These are phyloP conservation scores for Allacma fusca DNA, from an alignment of 2,888 invertebrate genomes.

Conservation along the genomic window DNA sequence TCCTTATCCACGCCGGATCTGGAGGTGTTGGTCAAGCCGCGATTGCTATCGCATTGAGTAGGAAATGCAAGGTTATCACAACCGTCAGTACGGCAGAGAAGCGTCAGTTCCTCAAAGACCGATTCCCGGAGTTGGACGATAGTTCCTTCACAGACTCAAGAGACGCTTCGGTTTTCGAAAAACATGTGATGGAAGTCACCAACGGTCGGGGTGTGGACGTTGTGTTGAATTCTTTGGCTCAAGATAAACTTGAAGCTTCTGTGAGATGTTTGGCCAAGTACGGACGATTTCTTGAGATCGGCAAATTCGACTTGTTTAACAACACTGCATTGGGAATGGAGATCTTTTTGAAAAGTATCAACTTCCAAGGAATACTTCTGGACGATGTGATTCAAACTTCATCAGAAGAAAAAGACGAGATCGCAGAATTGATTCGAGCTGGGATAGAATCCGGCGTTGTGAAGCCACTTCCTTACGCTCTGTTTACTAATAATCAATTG, in stretches of 20 bases:
- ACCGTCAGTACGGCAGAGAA: slow-evolving; percentile 82
- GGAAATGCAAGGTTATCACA: slow-evolving; percentile 74
- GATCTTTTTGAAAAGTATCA: slow-evolving; percentile 74
- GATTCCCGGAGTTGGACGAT: slow-evolving; percentile 76
- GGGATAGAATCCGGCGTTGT: slow-evolving; percentile 75
- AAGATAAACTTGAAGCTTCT: slow-evolving; percentile 69
- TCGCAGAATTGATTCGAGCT: slow-evolving; percentile 70
- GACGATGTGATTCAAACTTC: slow-evolving; percentile 72
- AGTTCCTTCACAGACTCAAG: slow-evolving; percentile 78
- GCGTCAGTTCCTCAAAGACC: slow-evolving; percentile 82
- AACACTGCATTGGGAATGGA: slow-evolving; percentile 74
- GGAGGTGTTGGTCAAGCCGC: slow-evolving; percentile 82
- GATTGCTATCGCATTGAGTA: slow-evolving; percentile 74
- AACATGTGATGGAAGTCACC: slow-evolving; percentile 66
- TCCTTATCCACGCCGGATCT: slow-evolving; percentile 71
- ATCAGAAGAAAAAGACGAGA: slow-evolving; percentile 67
- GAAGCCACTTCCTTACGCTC: slow-evolving; percentile 73
- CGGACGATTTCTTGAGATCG: slow-evolving; percentile 83
- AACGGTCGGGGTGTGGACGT: slow-evolving; percentile 69
- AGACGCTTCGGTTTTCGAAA: slow-evolving; percentile 66
- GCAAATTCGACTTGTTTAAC: slow-evolving; percentile 80
- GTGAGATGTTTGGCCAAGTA: slow-evolving; percentile 68
- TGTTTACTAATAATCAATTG: slow-evolving; percentile 73
- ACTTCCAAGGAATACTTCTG: slow-evolving; percentile 80
- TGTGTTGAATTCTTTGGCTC: slow-evolving; percentile 70